Conservation (phyloP, 2,888 invertebrate species). For the Drosophila tripunctata region DNA sequence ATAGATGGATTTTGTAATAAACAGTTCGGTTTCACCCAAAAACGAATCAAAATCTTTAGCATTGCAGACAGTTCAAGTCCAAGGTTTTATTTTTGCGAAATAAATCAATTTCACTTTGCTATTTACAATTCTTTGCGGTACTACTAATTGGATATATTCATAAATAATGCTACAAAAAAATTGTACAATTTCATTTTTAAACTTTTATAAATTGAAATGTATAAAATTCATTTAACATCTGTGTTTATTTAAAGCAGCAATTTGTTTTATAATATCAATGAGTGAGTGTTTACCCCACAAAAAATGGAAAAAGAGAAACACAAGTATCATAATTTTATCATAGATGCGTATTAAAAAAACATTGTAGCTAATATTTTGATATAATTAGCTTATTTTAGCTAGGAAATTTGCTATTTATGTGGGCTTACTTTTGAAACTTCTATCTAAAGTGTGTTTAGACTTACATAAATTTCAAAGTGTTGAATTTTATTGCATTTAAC, state of each 20-base stretch:
- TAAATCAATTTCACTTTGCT: neutral
- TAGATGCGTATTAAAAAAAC: neutral
- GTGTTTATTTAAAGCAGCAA: neutral
- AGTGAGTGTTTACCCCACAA: neutral
- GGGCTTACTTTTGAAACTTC: neutral
- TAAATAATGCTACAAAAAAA: conserved; percentile 4
- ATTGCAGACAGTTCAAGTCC: conserved; percentile 34
- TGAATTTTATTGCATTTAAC: neutral
- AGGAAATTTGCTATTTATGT: neutral
- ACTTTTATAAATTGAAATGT: neutral
- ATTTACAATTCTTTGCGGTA: neutral
- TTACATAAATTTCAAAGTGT: neutral
- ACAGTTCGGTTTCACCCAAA: conserved; percentile 30
- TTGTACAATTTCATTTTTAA: neutral
- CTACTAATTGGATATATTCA: conserved; percentile 7
- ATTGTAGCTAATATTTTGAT: neutral
- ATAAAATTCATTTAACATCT: neutral
- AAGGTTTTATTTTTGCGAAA: conserved; percentile 15
- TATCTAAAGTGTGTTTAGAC: neutral
- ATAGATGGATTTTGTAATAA: conserved; percentile 56
- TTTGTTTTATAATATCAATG: neutral
- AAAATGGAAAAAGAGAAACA: too few relatives aligned
- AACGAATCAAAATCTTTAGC: neutral
- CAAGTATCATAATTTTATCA: conserved; percentile 8
- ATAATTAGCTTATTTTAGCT: neutral